Base-by-base conservation (phyloP, 2,113 vertebrate genomes). In the Dunckerocampus dactyliophorus region DNA sequence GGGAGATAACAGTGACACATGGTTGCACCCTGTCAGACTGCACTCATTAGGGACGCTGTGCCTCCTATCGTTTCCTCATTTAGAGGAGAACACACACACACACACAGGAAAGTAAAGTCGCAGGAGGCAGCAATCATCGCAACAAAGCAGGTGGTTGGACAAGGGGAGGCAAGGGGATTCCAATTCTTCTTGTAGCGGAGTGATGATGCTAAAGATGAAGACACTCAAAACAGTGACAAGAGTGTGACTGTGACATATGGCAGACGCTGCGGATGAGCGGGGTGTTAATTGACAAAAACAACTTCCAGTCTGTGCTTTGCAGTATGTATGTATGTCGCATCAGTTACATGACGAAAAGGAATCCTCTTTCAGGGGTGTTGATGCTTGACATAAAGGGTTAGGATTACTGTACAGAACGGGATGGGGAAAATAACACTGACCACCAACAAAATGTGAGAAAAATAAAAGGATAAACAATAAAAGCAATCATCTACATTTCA, bases 41-140 rank as follows among this genome's bases (percentile, higher is more conserved):
- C 24, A 59, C 75, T 84, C 74, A 79, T 86, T 79, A 84, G 71
- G 67, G 54, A 65, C 59, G 75, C 63, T 31, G 63, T 70, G 59
- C 71, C 71, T 76, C 65, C 75, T 76, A 43, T 74, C 74, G 82
- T 82, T 73, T 82, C 39, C 67, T 77, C 69, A 75, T 82, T 83
- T 75, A 71, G 72, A 59, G 57, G 42, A 5, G 7, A 34, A 5
- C 31, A 34, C 49, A 59, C 56, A 47, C 74, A 61, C 66, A 39
- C 19, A 39, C 58, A 50, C 37, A 28, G 11, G 22, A 54, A 6
- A 1, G 11, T 53, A 57, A 21, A 66, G 49, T 65, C 69, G 79
- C 77, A 80, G 77, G 79, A 76, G 77, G 77, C 74, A 50, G 22
- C 65, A 48, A 61, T 67, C 70, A 66, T 72, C 42, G 12, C 47